Evolutionary conservation across 2,797 vertebrate genomes (phyloP).

Genomic region (Enteromius anoplus): DNA sequence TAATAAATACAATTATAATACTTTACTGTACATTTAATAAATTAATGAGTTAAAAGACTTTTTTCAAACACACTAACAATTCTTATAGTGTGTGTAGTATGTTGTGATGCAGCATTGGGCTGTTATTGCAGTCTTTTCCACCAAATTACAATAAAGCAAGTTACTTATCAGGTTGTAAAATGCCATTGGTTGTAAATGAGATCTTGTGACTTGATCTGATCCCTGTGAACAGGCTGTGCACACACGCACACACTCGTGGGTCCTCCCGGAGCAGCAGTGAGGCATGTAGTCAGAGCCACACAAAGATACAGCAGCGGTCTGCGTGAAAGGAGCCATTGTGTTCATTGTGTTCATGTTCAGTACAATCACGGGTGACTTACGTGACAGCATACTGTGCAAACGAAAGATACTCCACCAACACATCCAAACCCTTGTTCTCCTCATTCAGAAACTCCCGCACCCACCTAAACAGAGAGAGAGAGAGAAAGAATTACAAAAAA

Average conservation of each 20-base stretch:
- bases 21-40: background rate
- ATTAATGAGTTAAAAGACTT: background rate
- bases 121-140: background rate
- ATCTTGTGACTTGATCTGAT: constrained; percentile 72
- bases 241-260: constrained; percentile 3
- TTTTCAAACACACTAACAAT: background rate
- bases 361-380: constrained; percentile 81
- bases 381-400: constrained; percentile 97
- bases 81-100: background rate
- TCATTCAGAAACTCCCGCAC: constrained; percentile 98
- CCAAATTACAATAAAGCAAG: background rate
- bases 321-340: constrained; percentile 73
- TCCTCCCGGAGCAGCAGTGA: constrained; percentile 43
- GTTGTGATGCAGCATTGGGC: background rate
- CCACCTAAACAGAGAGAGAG: constrained; percentile 80
- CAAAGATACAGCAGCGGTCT: constrained; percentile 55
- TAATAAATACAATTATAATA: too few relatives aligned
- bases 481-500: background rate
- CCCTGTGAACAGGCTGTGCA: constrained; percentile 68
- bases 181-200: constrained; percentile 55
- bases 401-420: constrained; percentile 97
- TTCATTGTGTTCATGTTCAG: constrained; percentile 52
- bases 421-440: constrained; percentile 95
- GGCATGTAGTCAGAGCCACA: constrained; percentile 42
- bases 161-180: constrained; percentile 2